These are phyloP conservation scores for Augochlora pura DNA, from an alignment of 1,140 invertebrate genomes.

Conservation along the genomic window DNA sequence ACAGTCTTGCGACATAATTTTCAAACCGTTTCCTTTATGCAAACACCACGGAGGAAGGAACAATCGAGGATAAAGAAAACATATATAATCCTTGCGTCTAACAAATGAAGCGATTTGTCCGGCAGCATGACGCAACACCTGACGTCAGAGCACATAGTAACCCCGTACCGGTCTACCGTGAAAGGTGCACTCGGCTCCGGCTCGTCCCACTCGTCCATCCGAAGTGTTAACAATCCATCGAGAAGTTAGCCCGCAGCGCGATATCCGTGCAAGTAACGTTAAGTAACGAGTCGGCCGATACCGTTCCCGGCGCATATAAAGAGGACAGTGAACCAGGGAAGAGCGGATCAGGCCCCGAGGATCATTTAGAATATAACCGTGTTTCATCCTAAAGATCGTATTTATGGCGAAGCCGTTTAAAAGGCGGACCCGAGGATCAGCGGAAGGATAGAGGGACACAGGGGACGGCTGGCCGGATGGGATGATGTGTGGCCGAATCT, in stretches of 20 bases:
- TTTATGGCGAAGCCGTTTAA: not conserved
- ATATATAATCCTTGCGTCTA: too few relatives aligned
- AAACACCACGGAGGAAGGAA: too few relatives aligned
- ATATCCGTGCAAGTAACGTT: not conserved
- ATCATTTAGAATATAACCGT: constrained; percentile 2
- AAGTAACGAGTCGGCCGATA: not conserved
- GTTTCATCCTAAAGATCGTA: not conserved
- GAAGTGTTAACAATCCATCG: constrained; percentile 1
- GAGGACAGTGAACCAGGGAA: not conserved
- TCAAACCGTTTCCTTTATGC: too few relatives aligned
- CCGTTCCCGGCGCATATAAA: not conserved
- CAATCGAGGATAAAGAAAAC: too few relatives aligned
- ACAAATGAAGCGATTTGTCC: too few relatives aligned
- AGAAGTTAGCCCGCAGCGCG: not conserved
- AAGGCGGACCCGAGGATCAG: not conserved
- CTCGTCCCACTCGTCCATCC: not conserved
- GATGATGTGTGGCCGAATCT: not conserved
- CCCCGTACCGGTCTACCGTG: too few relatives aligned
- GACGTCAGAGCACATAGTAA: too few relatives aligned
- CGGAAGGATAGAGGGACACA: not conserved
- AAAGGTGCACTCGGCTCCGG: too few relatives aligned
- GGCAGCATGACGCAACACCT: too few relatives aligned
- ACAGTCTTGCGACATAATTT: too few relatives aligned
- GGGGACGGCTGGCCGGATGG: too few relatives aligned
- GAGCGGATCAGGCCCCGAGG: not conserved